Base-by-base conservation (phyloP, 2,888 invertebrate genomes). In the Brenthis hecate region DNA sequence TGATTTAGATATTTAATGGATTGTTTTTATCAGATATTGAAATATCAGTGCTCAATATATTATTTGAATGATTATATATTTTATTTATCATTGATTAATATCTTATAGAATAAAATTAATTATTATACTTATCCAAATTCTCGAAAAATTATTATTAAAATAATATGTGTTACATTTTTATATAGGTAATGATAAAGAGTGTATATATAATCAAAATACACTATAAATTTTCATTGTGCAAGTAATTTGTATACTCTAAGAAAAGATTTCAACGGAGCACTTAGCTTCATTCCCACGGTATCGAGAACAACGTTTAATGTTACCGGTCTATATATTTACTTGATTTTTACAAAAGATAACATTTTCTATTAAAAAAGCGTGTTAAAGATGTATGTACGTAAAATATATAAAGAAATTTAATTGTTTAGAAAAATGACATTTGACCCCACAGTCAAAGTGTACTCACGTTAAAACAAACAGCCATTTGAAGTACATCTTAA, bases 381-480 rank as follows among this genome's bases (percentile, higher is more conserved):
- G 19, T 32, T 43, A 43, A 43, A 43, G 36, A 8, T 43, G 36
- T 43, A 11, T 43, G 11, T 8, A 43, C 11, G 8, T 43, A 43
- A 55, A 13, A 16, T 55, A 19, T 16, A 55, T 55, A 19, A 55
- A 23, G 32, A 64, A 55, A 13, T 19, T 13, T 47, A 16, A 19
- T 19, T 28, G 5, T 28, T 28, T 43, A 54, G 16, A 62, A 53
- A 62, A 19, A 14, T 56, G 56, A 67, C 56, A 28, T 48, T 57
- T 57, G 60, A 63, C 16, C 61, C 19, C 16, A 69, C 19, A 51
- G 14, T 16, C 54, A 69, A 69, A 73, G 66, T 11, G 53, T 54
- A 84, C 81, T 81, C 76, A 85, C 81, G 80, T 79, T 65, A 84
- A 71, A 68, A 85, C 51, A 66, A 80, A 67, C 67, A 79, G 70